These are phyloP conservation scores for Varanus salvator DNA, from an alignment of 2,113 vertebrate species.

Conservation along the genomic window DNA sequence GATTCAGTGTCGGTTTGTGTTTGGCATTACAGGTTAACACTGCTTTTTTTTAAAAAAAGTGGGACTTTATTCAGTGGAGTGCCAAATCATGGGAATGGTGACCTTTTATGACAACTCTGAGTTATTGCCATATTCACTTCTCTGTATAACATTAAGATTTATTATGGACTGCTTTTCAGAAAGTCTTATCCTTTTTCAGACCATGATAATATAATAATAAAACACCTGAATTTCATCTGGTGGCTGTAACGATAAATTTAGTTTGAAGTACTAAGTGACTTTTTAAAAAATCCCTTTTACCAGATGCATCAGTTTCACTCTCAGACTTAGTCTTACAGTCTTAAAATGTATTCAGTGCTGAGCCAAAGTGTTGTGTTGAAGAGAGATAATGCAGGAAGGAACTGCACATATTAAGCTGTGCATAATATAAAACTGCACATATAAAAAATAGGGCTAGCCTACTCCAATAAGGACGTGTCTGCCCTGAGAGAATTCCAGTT, in stretches of 20 bases:
- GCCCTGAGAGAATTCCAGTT: neutral
- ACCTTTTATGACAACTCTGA: slow-evolving; percentile 26
- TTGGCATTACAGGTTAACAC: neutral
- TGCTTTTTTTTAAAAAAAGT: neutral
- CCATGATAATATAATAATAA: slow-evolving; percentile 49
- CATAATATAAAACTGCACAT: too few relatives aligned
- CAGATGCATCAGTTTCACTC: neutral
- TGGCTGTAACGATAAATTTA: slow-evolving; percentile 35
- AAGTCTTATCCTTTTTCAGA: slow-evolving; percentile 38
- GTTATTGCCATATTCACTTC: slow-evolving; percentile 35
- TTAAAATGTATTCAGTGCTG: neutral
- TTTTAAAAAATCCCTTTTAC: neutral
- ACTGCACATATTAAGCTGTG: neutral
- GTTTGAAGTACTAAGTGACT: slow-evolving; percentile 34
- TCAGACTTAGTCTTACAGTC: neutral
- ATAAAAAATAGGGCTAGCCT: neutral
- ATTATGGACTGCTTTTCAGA: slow-evolving; percentile 52
- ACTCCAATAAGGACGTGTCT: neutral
- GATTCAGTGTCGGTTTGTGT: neutral
- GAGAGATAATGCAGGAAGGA: neutral
- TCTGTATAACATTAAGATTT: slow-evolving; percentile 28
- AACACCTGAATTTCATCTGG: slow-evolving; percentile 41
- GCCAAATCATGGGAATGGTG: slow-evolving; percentile 27
- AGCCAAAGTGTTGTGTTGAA: neutral
- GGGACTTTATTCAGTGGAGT: slow-evolving; percentile 27